Base-by-base conservation (phyloP, 2,113 vertebrate species). In the Pycnonotus jocosus region DNA sequence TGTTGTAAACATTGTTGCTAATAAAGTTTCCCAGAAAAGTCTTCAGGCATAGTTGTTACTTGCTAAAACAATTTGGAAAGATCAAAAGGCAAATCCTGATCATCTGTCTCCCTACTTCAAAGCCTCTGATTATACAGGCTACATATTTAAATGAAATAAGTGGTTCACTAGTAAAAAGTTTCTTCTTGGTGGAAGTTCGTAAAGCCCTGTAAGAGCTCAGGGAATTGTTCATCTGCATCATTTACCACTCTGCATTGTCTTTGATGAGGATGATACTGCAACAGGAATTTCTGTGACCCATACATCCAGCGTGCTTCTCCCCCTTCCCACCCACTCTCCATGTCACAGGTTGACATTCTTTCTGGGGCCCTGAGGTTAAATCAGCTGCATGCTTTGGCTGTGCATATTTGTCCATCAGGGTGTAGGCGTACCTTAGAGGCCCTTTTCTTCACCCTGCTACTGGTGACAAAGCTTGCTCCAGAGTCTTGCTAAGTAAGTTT, bases 71-170 rank as follows among this genome's bases (percentile, higher is more conserved):
- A 97, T 92, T 97, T 91, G 80, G 94, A 81, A 97, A 97, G 95
- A 97, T 98, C 97, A 98, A 97, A 97, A 97, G 91, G 76, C 73
- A 89, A 93, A 92, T 93, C 94, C 96, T 95, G 96, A 97, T 97
- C 97, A 92, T 96, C 94, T 98, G 95, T 95, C 94, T 97, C 92
- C 93, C 93, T 95, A 91, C 97, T 97, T 98, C 97, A 97, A 97
- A 97, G 97, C 27, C 94, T 92, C 92, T 96, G 94, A 97, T 97
- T 96, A 96, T 95, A 76, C 37, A 90, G 92, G 95, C 90, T 96
- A 94, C 91, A 37, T 95, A 90, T 98, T 97, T 97, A 97, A 97
- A 95, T 92, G 71, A 96, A 96, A 83, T 81, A 92, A 94, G 90
- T 58, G 54, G 85, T 96, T 98, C 91, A 93, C 93, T 80, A 92